These are phyloP conservation scores for Aurelia aurita DNA, from an alignment of 30 jellyfish, hydroid and myxozoan genomes.

Conservation along the genomic window DNA sequence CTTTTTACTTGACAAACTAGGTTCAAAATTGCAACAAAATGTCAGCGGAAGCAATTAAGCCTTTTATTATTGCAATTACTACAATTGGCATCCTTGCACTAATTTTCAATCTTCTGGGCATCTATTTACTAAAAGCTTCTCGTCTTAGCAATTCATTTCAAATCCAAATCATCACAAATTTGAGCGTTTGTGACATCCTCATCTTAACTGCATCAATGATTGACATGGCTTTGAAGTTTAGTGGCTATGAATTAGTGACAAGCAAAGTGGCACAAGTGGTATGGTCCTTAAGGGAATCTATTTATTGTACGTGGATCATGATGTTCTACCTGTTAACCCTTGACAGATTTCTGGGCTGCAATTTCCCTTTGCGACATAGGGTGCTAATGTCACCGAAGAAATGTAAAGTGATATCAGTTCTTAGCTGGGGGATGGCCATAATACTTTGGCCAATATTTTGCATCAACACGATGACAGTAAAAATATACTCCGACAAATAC, in stretches of 20 bases:
- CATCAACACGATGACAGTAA: background rate
- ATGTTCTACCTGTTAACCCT: conserved; percentile 2
- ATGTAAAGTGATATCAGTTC: background rate
- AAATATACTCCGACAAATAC: background rate
- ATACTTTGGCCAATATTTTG: background rate
- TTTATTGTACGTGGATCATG: background rate
- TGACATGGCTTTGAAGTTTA: too few species aligned
- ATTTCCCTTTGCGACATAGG: conserved; percentile 1
- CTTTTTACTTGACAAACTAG: too few species aligned
- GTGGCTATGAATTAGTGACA: background rate
- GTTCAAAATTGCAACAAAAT: too few species aligned
- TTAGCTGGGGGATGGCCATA: background rate
- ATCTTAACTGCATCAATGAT: background rate
- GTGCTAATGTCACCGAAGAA: background rate
- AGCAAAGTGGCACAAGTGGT: background rate
- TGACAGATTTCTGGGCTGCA: conserved; percentile 29
- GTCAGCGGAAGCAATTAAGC: too few species aligned
- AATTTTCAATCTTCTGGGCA: background rate
- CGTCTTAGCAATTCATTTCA: background rate
- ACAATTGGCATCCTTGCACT: background rate
- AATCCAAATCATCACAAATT: background rate
- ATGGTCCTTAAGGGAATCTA: background rate
- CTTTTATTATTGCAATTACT: background rate
- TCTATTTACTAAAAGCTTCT: background rate
- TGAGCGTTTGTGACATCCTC: background rate